Conservation (phyloP, 2,113 vertebrate species). For the Guaruba guarouba region DNA sequence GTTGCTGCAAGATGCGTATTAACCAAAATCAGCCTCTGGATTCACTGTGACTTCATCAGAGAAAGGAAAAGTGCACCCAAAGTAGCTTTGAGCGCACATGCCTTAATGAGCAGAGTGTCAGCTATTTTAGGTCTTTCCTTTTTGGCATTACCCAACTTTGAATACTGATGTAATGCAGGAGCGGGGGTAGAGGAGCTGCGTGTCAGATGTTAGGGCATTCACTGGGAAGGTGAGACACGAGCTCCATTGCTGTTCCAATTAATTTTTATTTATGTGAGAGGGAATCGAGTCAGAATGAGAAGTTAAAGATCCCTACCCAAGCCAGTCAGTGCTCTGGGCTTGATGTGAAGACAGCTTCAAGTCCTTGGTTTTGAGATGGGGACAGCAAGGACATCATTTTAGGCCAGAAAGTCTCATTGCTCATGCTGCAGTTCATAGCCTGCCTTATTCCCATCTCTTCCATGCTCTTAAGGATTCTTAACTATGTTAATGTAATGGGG, state of each 20-base stretch:
- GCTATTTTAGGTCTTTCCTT: conserved; percentile 15
- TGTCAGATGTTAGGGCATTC: neutral
- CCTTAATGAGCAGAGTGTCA: neutral
- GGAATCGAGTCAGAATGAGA: neutral
- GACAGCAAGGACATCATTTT: neutral
- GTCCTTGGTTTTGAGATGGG: neutral
- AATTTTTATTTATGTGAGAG: neutral
- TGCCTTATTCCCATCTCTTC: neutral
- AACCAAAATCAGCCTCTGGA: neutral
- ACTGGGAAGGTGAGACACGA: neutral
- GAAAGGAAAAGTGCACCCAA: neutral
- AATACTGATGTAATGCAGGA: neutral
- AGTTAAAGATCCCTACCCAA: neutral
- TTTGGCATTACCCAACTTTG: neutral
- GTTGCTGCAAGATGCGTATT: neutral
- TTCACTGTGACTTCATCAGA: neutral
- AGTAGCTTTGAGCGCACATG: neutral
- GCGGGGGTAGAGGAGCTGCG: neutral
- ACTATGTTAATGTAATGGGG: neutral
- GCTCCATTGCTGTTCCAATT: neutral
- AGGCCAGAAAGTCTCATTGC: neutral
- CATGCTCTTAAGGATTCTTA: neutral
- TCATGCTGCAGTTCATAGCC: rapidly evolving
- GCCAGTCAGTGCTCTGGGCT: neutral
- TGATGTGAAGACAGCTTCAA: neutral